Evolutionary conservation across 2,797 vertebrate species (phyloP).

Genomic region (Clarias laeviceps): DNA sequence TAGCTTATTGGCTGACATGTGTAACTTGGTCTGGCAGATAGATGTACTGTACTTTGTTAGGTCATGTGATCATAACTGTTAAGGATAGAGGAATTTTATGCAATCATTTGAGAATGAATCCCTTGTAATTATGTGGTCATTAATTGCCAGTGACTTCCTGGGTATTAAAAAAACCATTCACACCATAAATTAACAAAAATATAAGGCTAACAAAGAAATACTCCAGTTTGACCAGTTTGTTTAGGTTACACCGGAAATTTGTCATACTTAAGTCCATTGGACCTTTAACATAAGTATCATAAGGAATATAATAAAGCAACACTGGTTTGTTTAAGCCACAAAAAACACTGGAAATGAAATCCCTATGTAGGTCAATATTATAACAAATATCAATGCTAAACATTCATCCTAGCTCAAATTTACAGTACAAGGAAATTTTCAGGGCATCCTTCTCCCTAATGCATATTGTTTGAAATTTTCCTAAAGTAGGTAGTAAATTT

Average conservation of each 20-base stretch:
- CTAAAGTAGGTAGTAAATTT: neutral
- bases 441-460: neutral
- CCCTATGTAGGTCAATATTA: neutral
- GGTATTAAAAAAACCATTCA: neutral
- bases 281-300: neutral
- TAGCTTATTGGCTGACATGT: neutral
- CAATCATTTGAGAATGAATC: neutral
- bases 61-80: neutral
- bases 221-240: neutral
- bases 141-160: neutral
- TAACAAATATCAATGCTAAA: too few species aligned
- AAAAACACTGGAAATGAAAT: neutral
- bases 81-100: neutral
- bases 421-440: neutral
- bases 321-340: neutral
- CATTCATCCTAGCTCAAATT: neutral
- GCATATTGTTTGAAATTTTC: neutral
- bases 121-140: neutral
- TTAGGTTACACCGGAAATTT: neutral
- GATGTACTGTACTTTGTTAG: neutral
- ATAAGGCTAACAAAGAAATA: neutral
- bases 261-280: neutral
- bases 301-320: neutral
- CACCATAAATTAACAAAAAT: neutral
- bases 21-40: neutral